Evolutionary conservation across 2,888 invertebrate genomes (phyloP).

Genomic region (Baccha elongata): DNA sequence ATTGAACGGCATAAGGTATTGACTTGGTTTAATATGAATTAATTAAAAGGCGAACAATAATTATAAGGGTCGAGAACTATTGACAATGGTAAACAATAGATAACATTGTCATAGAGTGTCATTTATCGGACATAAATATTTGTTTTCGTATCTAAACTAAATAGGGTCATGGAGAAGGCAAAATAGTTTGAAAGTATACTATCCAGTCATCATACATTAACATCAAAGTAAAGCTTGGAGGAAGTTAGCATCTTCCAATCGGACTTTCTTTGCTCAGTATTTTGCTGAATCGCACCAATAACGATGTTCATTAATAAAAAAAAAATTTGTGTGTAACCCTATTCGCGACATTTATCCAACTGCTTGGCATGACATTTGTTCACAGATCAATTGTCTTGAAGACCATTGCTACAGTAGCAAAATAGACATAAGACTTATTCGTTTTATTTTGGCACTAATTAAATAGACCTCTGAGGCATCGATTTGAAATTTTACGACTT

Average conservation of each 20-base stretch:
- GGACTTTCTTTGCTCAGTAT: background rate
- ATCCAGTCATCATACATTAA: no score
- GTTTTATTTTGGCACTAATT: slow-evolving; percentile 31
- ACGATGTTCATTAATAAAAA: slow-evolving; percentile 18
- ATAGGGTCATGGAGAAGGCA: slow-evolving; percentile 54
- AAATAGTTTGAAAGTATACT: background rate
- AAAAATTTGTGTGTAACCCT: slow-evolving; percentile 32
- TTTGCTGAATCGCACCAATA: background rate
- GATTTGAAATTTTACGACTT: slow-evolving; percentile 1
- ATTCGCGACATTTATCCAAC: slow-evolving; percentile 39
- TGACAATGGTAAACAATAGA: background rate
- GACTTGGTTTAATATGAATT: slow-evolving; percentile 8
- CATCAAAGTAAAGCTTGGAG: no score
- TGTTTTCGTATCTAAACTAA: background rate
- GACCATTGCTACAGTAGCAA: background rate
- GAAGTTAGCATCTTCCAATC: background rate
- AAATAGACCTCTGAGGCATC: slow-evolving; percentile 39
- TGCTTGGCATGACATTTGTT: slow-evolving; percentile 31
- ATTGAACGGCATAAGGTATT: background rate
- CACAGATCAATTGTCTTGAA: background rate
- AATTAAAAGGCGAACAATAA: slow-evolving; percentile 13
- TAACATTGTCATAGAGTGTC: slow-evolving; percentile 13
- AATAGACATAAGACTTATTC: background rate
- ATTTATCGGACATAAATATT: background rate
- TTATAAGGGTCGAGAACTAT: slow-evolving; percentile 5